These are phyloP conservation scores for Kradibia gibbosae DNA, from an alignment of 1,140 invertebrate species.

Conservation along the genomic window DNA sequence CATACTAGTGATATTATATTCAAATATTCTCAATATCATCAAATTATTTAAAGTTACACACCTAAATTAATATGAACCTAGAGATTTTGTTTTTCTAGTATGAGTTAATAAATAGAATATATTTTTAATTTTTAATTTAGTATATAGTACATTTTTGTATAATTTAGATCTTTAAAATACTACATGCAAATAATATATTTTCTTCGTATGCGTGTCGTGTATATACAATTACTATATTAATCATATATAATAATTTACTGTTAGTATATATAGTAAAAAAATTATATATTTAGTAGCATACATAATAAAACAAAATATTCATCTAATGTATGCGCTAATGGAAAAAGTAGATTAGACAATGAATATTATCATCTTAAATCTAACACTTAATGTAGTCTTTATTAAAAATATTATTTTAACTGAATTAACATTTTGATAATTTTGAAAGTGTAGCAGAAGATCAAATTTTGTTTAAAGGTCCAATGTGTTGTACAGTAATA, in stretches of 20 bases:
- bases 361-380: conserved; percentile 50
- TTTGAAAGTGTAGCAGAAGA: neutral
- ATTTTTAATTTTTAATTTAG: conserved; percentile 51
- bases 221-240: conserved; percentile 56
- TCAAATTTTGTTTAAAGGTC: conserved; percentile 40
- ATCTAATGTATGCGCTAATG: conserved; percentile 50
- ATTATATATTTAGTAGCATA: conserved; percentile 53
- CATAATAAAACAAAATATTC: conserved; percentile 18
- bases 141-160: conserved; percentile 64
- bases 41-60: conserved; percentile 11
- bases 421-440: conserved; percentile 9
- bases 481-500: conserved; percentile 62
- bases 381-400: conserved; percentile 58
- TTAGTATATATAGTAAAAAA: conserved; percentile 51
- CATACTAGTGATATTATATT: conserved; percentile 32
- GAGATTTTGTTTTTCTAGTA: conserved; percentile 34
- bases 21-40: conserved; percentile 35
- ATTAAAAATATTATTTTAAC: neutral
- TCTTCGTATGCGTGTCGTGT: conserved; percentile 63
- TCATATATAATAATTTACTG: conserved; percentile 31
- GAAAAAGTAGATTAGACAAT: conserved; percentile 57
- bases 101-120: conserved; percentile 44
- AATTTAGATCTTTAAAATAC: conserved; percentile 66
- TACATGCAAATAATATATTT: conserved; percentile 56
- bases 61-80: conserved; percentile 22